A percentile compares a stretch with the other conserved stretches of the same genome.
phyloP scores from a whole-genome alignment of 2,797 vertebrate species.

The Hirundo rustica region DNA sequence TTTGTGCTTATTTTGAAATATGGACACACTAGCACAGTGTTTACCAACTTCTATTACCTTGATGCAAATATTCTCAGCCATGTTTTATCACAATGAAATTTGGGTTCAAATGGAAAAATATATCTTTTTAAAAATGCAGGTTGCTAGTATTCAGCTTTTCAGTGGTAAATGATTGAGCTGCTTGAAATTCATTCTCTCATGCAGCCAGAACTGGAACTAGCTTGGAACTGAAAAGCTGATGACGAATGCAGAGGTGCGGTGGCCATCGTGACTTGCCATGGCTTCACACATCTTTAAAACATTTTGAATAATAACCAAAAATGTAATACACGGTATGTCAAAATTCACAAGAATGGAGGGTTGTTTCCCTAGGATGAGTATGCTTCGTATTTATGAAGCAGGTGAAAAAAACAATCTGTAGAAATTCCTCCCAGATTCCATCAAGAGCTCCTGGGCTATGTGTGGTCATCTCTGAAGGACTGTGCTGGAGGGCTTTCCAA shows the following conservation, averaged over 20 bases:
- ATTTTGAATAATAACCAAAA: neutral
- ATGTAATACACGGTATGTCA: neutral
- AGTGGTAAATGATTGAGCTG: neutral
- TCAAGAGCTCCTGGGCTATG: neutral
- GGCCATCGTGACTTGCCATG: neutral
- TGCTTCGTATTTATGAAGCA: neutral
- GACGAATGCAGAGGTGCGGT: fast-evolving
- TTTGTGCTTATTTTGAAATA: neutral
- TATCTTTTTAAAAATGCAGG: neutral
- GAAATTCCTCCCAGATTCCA: neutral
- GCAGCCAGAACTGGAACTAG: neutral
- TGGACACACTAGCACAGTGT: neutral
- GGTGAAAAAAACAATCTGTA: neutral
- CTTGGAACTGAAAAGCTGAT: neutral
- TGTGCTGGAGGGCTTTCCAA: neutral
- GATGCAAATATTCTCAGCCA: neutral
- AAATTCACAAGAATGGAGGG: neutral
- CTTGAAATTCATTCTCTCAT: neutral
- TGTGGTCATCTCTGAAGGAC: neutral
- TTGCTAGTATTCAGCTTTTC: neutral
- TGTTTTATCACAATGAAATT: neutral
- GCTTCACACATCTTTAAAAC: neutral
- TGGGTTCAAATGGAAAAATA: neutral
- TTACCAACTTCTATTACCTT: neutral
- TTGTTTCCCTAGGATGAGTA: neutral